phyloP scores from a whole-genome alignment of 2,888 invertebrate genomes.

The Hyposoter didymator region DNA sequence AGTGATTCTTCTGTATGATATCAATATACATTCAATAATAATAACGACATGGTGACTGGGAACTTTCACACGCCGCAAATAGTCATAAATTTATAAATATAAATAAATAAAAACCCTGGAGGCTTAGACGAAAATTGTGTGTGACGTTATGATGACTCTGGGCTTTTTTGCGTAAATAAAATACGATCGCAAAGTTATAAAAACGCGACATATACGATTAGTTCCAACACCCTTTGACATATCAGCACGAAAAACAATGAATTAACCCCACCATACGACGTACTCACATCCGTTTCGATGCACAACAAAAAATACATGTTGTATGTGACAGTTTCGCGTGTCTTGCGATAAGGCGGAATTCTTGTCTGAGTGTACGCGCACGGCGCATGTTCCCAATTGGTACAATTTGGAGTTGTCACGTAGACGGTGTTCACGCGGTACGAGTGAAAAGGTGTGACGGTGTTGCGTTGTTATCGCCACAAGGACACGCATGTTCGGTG shows the following conservation, averaged over 20 bases:
- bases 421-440: constrained; percentile 38
- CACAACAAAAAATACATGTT: background rate
- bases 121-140: background rate
- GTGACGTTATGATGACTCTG: background rate
- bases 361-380: constrained; percentile 20
- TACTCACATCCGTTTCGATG: background rate
- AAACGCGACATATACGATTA: background rate
- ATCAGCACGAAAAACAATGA: background rate
- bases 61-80: constrained; percentile 24
- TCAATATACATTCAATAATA: constrained; percentile 54
- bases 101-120: background rate
- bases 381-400: constrained; percentile 54
- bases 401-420: constrained; percentile 67
- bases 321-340: constrained; percentile 19
- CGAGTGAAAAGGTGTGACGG: constrained; percentile 47
- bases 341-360: constrained; percentile 24
- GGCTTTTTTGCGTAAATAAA: background rate
- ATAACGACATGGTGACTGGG: constrained; percentile 10
- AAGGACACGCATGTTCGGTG: constrained; percentile 36
- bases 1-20: constrained; percentile 30
- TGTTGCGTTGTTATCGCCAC: constrained; percentile 38
- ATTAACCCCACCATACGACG: constrained; percentile 8
- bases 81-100: background rate
- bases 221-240: background rate
- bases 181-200: background rate